These are phyloP conservation scores for Petroica traversi DNA, from an alignment of 2,113 vertebrate species.

Conservation along the genomic window DNA sequence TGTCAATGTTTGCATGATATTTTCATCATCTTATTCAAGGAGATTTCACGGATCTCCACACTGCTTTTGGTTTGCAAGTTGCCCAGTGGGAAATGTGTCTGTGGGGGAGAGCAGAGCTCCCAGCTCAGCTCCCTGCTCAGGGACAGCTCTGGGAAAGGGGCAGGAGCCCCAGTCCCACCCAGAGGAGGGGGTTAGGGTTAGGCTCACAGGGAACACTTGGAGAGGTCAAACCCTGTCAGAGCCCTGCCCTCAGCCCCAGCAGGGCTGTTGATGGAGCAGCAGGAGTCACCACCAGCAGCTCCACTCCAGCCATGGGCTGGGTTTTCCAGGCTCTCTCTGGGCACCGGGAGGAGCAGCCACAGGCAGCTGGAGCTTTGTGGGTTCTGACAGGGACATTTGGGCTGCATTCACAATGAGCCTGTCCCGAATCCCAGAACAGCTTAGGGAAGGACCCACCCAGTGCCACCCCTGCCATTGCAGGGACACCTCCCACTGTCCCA, in stretches of 20 bases:
- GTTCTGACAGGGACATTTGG: accelerated
- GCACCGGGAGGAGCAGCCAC: neutral
- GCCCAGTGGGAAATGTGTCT: neutral
- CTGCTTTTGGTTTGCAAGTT: neutral
- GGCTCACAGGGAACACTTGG: accelerated
- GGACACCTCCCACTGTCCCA: neutral
- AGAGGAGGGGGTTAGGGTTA: neutral
- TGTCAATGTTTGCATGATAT: neutral
- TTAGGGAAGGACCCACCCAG: neutral
- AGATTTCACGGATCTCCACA: neutral
- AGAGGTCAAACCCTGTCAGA: accelerated
- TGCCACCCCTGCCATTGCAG: neutral
- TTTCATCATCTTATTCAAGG: neutral
- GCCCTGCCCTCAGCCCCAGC: no score
- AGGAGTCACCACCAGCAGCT: accelerated
- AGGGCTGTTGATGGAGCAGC: neutral
- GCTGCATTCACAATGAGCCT: neutral
- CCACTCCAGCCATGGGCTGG: accelerated
- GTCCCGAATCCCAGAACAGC: no score
- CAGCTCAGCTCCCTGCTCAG: neutral
- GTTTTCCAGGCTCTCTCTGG: neutral
- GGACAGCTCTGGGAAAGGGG: neutral
- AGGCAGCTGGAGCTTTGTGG: accelerated
- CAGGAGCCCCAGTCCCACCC: neutral
- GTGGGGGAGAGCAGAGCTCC: neutral